Percentiles rank a stretch among this genome's conserved stretches.
These are phyloP conservation scores for Odontocerum albicorne DNA, from an alignment of 2,888 invertebrate genomes.

Conservation along the genomic window DNA sequence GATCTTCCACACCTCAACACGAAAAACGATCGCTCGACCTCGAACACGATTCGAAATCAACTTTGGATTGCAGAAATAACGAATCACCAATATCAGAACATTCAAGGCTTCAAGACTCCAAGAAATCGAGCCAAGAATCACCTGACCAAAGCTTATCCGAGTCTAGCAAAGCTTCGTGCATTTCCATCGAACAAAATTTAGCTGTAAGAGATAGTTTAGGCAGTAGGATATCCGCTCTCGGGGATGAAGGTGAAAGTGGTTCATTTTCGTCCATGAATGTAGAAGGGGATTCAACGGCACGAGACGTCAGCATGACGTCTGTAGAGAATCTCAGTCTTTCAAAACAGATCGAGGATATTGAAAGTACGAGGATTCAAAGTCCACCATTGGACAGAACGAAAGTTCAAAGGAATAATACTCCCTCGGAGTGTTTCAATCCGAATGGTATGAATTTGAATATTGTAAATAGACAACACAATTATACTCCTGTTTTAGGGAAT, in stretches of 20 bases:
- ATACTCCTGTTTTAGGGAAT: slow-evolving; percentile 6
- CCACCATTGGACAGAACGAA: slow-evolving; percentile 13
- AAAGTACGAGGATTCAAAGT: slow-evolving; percentile 5
- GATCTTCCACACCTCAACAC: neutral
- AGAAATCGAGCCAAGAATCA: slow-evolving; percentile 16
- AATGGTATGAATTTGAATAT: slow-evolving; percentile 5
- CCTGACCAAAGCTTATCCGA: slow-evolving; percentile 21
- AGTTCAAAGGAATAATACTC: slow-evolving; percentile 13
- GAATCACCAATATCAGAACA: slow-evolving; percentile 7
- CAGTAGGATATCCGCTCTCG: slow-evolving; percentile 9
- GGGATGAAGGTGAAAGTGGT: slow-evolving; percentile 21
- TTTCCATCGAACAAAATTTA: slow-evolving; percentile 16
- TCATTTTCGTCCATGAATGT: slow-evolving; percentile 26
- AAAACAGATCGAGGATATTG: slow-evolving; percentile 17
- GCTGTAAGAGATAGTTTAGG: slow-evolving; percentile 15
- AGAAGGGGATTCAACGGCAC: slow-evolving; percentile 8
- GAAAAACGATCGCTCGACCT: neutral
- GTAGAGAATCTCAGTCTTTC: slow-evolving; percentile 16
- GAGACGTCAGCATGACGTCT: slow-evolving; percentile 15
- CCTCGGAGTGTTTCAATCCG: slow-evolving; percentile 1
- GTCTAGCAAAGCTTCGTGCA: slow-evolving; percentile 22
- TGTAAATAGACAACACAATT: slow-evolving; percentile 5
- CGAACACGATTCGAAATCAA: slow-evolving; percentile 8
- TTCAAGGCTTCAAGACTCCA: slow-evolving; percentile 1
- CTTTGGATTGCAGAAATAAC: neutral